A percentile compares a stretch with the other conserved stretches of the same genome.
Conservation (phyloP, 2,888 invertebrate genomes). For the Acleris cristana region DNA sequence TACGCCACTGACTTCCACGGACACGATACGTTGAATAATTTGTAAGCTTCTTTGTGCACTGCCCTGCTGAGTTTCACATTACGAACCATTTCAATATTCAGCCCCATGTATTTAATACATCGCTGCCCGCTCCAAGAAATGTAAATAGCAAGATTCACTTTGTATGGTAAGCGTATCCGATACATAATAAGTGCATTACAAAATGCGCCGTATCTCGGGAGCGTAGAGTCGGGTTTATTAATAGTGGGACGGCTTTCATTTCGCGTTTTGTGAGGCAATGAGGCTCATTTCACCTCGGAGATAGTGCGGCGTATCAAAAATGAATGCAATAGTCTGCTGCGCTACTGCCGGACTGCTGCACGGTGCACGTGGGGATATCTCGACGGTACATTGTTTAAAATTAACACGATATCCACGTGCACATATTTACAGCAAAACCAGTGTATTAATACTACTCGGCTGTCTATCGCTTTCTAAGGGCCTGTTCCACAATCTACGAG, state of each 20-base stretch:
- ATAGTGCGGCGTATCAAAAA: slow-evolving; percentile 26
- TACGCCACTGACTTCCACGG: too few relatives aligned
- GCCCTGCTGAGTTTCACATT: neutral
- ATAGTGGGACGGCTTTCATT: slow-evolving; percentile 17
- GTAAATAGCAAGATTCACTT: slow-evolving; percentile 25
- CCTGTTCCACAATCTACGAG: too few relatives aligned
- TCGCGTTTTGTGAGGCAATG: slow-evolving; percentile 30
- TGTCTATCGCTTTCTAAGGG: too few relatives aligned
- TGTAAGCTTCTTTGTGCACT: neutral
- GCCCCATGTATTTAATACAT: slow-evolving; percentile 23
- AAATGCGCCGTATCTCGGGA: slow-evolving; percentile 3
- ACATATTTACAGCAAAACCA: too few relatives aligned
- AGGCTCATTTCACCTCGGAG: slow-evolving; percentile 23
- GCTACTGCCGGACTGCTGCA: neutral
- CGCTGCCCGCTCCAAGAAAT: slow-evolving; percentile 13
- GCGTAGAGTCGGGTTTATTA: slow-evolving; percentile 12
- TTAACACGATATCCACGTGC: too few relatives aligned
- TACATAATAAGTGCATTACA: slow-evolving; percentile 3
- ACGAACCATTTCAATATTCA: slow-evolving; percentile 31
- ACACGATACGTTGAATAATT: too few relatives aligned
- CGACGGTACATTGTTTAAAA: neutral
- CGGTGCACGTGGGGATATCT: neutral
- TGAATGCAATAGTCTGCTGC: slow-evolving; percentile 23
- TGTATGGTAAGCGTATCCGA: slow-evolving; percentile 19
- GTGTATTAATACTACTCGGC: too few relatives aligned